Conservation (phyloP, 2,888 invertebrate genomes). For the Neoascia interrupta region DNA sequence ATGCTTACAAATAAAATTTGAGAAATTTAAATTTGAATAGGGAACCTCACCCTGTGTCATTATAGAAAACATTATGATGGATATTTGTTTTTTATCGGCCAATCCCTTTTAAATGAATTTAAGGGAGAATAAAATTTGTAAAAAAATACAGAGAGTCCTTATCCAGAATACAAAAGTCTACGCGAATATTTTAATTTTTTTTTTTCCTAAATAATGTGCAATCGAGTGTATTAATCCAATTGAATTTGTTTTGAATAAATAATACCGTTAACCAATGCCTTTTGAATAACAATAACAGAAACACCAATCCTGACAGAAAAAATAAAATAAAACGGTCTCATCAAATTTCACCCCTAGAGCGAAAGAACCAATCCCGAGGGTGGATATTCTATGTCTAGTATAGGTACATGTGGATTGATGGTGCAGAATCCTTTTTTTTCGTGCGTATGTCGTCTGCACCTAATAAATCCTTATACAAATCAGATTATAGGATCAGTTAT, state of each 20-base stretch:
- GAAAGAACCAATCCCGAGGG: slow-evolving; percentile 42
- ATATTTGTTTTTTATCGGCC: too few species aligned
- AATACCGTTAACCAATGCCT: slow-evolving; percentile 70
- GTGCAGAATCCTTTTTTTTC: slow-evolving; percentile 43
- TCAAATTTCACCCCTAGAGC: slow-evolving; percentile 51
- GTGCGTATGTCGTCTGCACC: slow-evolving; percentile 15
- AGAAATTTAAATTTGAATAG: slow-evolving; percentile 21
- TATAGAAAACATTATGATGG: too few species aligned
- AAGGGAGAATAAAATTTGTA: too few species aligned
- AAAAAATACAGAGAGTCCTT: too few species aligned
- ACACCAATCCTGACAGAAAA: too few species aligned
- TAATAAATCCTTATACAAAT: slow-evolving; percentile 68
- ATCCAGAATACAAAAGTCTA: slow-evolving; percentile 23
- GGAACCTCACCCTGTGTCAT: slow-evolving; percentile 14
- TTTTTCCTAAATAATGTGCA: slow-evolving; percentile 64
- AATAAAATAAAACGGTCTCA: slow-evolving; percentile 51
- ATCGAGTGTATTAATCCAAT: slow-evolving; percentile 77
- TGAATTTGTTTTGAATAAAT: slow-evolving; percentile 78
- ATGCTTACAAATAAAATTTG: slow-evolving; percentile 9
- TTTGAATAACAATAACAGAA: slow-evolving; percentile 51
- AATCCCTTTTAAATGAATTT: too few species aligned
- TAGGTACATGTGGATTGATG: too few species aligned
- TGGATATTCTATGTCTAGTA: too few species aligned
- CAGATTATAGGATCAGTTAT: slow-evolving; percentile 66
- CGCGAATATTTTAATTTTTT: too few species aligned